A percentile compares a stretch with the other conserved stretches of the same genome.
Evolutionary conservation across 1,140 invertebrate species (phyloP).

Genomic region (Saxidomus purpurata): DNA sequence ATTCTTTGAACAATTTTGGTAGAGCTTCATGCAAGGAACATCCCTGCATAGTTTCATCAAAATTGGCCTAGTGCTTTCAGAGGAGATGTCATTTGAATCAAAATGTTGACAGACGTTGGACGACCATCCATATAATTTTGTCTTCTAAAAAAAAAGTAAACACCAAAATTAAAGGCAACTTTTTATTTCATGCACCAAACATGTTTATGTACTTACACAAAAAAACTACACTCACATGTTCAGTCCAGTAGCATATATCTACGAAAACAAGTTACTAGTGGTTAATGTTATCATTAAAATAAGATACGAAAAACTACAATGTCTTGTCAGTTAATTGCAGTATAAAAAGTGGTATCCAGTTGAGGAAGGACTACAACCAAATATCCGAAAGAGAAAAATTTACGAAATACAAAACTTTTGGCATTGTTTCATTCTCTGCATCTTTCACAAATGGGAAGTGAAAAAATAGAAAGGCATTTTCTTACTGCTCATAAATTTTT

Average conservation of each 20-base stretch:
- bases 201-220: conserved; percentile 45
- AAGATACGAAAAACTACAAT: not conserved
- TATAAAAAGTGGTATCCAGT: not conserved
- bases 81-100: too few species aligned
- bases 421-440: too few species aligned
- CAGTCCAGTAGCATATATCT: conserved; percentile 39
- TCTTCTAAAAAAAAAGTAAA: too few species aligned
- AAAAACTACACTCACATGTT: conserved; percentile 38
- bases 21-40: too few species aligned
- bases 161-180: conserved; percentile 68
- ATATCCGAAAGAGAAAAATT: not conserved
- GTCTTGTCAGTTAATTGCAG: not conserved
- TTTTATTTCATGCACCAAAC: conserved; percentile 65
- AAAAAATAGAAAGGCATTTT: too few species aligned
- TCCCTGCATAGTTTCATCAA: too few species aligned
- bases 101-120: too few species aligned
- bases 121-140: too few species aligned
- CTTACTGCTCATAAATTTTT: too few species aligned
- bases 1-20: too few species aligned
- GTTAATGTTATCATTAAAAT: not conserved
- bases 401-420: not conserved
- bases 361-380: not conserved
- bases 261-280: not conserved
- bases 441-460: too few species aligned
- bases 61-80: too few species aligned